A percentile compares a stretch with the other conserved stretches of the same genome.
These are phyloP conservation scores for Aricia artaxerxes DNA, from an alignment of 2,888 invertebrate genomes.

Conservation along the genomic window DNA sequence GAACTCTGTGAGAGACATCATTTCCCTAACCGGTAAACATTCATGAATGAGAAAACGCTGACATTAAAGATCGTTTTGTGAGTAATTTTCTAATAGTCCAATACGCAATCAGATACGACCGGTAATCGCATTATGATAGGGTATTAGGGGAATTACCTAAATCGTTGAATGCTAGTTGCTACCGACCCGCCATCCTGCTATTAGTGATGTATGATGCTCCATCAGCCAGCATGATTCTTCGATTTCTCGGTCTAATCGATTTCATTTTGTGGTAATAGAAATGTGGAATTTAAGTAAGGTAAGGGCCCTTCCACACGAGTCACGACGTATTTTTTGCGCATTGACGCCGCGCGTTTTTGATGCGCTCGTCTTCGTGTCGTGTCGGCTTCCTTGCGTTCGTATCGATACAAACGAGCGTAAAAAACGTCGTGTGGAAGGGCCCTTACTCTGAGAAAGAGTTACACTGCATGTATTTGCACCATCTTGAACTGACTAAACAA, in stretches of 20 bases:
- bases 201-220: not conserved
- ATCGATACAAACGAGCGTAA: too few relatives aligned
- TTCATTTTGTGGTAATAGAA: not conserved
- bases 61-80: not conserved
- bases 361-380: too few relatives aligned
- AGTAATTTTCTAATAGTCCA: not conserved
- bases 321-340: too few relatives aligned
- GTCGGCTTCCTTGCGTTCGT: too few relatives aligned
- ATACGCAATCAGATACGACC: not conserved
- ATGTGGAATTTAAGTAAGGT: too few relatives aligned
- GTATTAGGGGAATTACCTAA: slow-evolving; percentile 3
- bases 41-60: not conserved
- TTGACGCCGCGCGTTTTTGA: too few relatives aligned
- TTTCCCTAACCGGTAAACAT: slow-evolving; percentile 19
- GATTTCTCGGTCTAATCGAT: not conserved
- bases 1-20: slow-evolving; percentile 17
- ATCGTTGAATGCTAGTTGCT: not conserved
- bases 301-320: too few relatives aligned
- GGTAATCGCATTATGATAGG: not conserved
- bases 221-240: not conserved
- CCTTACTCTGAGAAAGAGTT: too few relatives aligned
- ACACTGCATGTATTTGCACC: too few relatives aligned
- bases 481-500: too few relatives aligned
- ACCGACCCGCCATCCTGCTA: not conserved
- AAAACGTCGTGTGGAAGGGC: too few relatives aligned